Percentiles rank a stretch among this genome's conserved stretches.
Evolutionary conservation across 1,140 invertebrate species (phyloP).

Genomic region (Thalassaphorura encarpata): DNA sequence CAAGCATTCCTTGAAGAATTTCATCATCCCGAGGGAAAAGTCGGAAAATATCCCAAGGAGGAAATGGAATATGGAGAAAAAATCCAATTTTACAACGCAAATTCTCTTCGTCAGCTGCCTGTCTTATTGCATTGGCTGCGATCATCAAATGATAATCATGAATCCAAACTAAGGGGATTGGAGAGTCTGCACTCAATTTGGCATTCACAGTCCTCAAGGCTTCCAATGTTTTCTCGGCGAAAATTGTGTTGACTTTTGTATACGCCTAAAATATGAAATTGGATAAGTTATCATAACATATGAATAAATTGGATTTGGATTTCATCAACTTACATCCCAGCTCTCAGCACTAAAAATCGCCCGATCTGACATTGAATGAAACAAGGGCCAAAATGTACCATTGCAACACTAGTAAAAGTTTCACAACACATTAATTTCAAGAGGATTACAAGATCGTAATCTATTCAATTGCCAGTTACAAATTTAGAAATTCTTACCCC

Average conservation of each 20-base stretch:
- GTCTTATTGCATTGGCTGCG: slow-evolving; percentile 73
- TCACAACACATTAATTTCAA: too few relatives aligned
- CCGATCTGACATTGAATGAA: slow-evolving; percentile 78
- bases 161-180: slow-evolving; percentile 70
- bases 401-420: background rate
- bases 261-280: slow-evolving; percentile 47
- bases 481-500: too few relatives aligned
- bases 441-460: too few relatives aligned
- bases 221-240: slow-evolving; percentile 63
- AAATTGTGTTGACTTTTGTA: slow-evolving; percentile 65
- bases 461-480: too few relatives aligned
- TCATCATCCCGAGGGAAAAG: slow-evolving; percentile 84
- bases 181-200: slow-evolving; percentile 40
- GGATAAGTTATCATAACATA: background rate
- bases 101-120: slow-evolving; percentile 63
- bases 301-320: background rate
- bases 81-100: slow-evolving; percentile 71
- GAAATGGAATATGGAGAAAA: slow-evolving; percentile 86
- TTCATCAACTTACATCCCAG: slow-evolving; percentile 48
- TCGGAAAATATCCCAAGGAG: slow-evolving; percentile 82
- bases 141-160: slow-evolving; percentile 88
- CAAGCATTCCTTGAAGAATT: slow-evolving; percentile 77
- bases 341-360: slow-evolving; percentile 66
- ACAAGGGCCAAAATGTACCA: slow-evolving; percentile 80
- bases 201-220: slow-evolving; percentile 51